Percentiles rank a stretch among this genome's conserved stretches.
Conservation (phyloP, 2,113 vertebrate species). For the Anseranas semipalmata region DNA sequence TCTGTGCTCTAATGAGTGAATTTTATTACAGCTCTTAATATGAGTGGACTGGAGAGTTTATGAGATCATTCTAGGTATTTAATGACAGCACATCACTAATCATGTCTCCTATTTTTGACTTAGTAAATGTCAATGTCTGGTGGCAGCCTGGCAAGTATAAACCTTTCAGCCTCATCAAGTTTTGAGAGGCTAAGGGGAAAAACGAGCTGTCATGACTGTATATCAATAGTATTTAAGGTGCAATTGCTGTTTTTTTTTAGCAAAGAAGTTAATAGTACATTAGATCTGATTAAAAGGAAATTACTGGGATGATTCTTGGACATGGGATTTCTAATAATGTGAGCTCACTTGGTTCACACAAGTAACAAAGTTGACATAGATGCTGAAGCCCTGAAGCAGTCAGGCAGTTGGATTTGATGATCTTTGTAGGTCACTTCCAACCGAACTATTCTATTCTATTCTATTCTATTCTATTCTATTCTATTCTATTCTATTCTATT, state of each 20-base stretch:
- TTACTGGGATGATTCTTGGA: not conserved
- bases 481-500: too few species aligned
- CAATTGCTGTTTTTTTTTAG: not conserved
- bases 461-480: too few species aligned
- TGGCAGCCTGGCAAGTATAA: not conserved
- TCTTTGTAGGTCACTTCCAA: too few species aligned
- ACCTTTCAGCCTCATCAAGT: not conserved
- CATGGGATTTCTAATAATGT: not conserved
- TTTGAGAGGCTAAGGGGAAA: not conserved
- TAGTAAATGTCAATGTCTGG: constrained; percentile 7
- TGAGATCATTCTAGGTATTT: not conserved
- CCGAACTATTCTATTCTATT: too few species aligned
- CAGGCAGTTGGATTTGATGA: too few species aligned
- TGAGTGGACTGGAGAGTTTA: not conserved
- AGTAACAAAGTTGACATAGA: not conserved
- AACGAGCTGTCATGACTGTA: not conserved
- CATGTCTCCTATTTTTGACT: not conserved
- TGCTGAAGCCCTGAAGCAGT: too few species aligned
- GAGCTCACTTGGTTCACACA: not conserved
- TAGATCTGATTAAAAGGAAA: not conserved
- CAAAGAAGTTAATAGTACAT: not conserved
- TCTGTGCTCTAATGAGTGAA: constrained; percentile 13
- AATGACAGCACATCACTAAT: not conserved
- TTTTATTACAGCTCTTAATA: constrained; percentile 38
- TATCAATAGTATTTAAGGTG: not conserved